A percentile compares a stretch with the other conserved stretches of the same genome.
These are phyloP conservation scores for Ahaetulla prasina DNA, from an alignment of 2,113 vertebrate species.

Conservation along the genomic window DNA sequence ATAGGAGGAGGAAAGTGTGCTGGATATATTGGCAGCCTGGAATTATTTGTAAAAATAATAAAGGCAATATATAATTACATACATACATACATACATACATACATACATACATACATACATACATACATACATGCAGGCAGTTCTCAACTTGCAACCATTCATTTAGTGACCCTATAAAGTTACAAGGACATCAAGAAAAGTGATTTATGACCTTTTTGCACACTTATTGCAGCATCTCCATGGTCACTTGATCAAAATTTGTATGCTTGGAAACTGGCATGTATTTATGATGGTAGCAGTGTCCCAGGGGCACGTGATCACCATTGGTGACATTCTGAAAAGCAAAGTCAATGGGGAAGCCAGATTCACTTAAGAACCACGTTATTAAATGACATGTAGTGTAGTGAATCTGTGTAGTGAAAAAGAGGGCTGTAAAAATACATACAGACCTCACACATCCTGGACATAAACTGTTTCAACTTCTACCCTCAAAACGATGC, in stretches of 20 bases:
- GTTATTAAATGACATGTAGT: not conserved
- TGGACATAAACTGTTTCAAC: too few species aligned
- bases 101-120: not conserved
- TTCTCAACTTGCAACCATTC: not conserved
- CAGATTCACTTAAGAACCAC: not conserved
- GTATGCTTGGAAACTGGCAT: not conserved
- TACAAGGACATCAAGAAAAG: not conserved
- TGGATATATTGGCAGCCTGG: too few species aligned
- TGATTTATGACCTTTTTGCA: not conserved
- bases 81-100: not conserved
- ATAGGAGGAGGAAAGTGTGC: too few species aligned
- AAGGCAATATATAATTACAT: too few species aligned
- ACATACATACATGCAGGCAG: not conserved
- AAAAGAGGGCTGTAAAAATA: too few species aligned
- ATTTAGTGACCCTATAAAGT: not conserved
- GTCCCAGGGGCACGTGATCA: not conserved
- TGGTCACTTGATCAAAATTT: not conserved
- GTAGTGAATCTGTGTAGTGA: too few species aligned
- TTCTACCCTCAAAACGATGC: too few species aligned
- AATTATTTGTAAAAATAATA: too few species aligned
- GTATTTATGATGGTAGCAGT: not conserved
- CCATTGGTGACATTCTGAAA: not conserved
- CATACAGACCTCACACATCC: too few species aligned
- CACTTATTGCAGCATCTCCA: not conserved
- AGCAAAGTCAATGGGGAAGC: not conserved